These are phyloP conservation scores for Wiebesia pumilae DNA, from an alignment of 1,140 invertebrate species.

Conservation along the genomic window DNA sequence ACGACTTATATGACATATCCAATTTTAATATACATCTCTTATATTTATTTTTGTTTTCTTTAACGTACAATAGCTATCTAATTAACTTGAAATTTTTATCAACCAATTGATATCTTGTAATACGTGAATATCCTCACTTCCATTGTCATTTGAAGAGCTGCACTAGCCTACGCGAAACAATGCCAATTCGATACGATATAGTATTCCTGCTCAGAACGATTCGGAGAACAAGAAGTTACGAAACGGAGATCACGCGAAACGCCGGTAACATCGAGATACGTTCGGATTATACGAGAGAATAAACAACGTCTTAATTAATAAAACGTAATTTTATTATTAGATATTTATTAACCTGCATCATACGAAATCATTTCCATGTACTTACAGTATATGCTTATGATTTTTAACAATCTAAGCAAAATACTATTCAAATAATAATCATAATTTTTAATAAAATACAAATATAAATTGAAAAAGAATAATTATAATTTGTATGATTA, in stretches of 20 bases:
- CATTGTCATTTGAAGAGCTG: neutral
- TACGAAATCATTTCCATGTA: no score
- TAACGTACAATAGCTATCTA: no score
- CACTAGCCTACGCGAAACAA: neutral
- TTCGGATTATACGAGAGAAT: conserved; percentile 20
- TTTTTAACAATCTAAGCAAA: no score
- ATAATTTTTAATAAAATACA: no score
- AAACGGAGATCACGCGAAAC: conserved; percentile 4
- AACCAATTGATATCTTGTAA: neutral
- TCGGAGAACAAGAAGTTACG: conserved; percentile 27
- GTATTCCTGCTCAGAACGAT: neutral
- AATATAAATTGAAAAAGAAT: no score
- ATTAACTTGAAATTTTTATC: neutral
- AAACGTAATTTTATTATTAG: no score
- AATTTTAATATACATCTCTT: neutral
- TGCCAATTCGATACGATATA: neutral
- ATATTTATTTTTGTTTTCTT: no score
- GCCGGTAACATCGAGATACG: neutral
- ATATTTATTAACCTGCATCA: no score
- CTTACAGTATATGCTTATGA: no score
- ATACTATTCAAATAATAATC: no score
- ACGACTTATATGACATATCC: neutral
- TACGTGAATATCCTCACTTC: neutral
- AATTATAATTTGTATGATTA: no score
- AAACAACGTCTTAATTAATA: no score